phyloP scores from a whole-genome alignment of 2,888 invertebrate genomes.

The Himalopsyche japonica region DNA sequence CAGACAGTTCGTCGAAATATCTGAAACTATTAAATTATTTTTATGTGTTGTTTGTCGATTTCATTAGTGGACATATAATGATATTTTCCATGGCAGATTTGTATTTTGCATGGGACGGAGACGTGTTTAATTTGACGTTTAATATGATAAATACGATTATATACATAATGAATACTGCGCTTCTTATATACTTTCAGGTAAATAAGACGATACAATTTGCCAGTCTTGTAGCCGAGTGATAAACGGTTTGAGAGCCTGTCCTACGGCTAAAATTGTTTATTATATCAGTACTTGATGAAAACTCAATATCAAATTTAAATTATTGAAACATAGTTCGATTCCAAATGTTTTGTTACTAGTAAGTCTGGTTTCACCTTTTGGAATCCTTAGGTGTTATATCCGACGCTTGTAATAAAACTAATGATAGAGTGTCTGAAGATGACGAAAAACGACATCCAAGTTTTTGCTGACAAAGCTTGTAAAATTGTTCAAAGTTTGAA shows the following conservation, averaged over 20 bases:
- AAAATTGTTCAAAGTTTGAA: too few species aligned
- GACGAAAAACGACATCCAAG: background rate
- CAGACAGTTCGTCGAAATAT: background rate
- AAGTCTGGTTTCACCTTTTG: too few species aligned
- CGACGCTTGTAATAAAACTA: too few species aligned
- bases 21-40: background rate
- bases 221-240: too few species aligned
- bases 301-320: too few species aligned
- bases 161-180: slow-evolving; percentile 21
- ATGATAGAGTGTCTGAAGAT: too few species aligned
- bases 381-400: too few species aligned
- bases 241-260: too few species aligned
- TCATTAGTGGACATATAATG: slow-evolving; percentile 26
- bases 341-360: too few species aligned
- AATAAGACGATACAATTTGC: background rate
- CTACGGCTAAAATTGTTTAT: too few species aligned
- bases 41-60: slow-evolving; percentile 24
- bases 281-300: too few species aligned
- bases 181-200: slow-evolving; percentile 39
- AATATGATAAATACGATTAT: slow-evolving; percentile 34
- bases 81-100: slow-evolving; percentile 28
- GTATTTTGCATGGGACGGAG: slow-evolving; percentile 28
- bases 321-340: too few species aligned
- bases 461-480: background rate
- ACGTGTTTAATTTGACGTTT: slow-evolving; percentile 22